Evolutionary conservation across 2,113 vertebrate species (phyloP).

Genomic region (Labeo rohita): DNA sequence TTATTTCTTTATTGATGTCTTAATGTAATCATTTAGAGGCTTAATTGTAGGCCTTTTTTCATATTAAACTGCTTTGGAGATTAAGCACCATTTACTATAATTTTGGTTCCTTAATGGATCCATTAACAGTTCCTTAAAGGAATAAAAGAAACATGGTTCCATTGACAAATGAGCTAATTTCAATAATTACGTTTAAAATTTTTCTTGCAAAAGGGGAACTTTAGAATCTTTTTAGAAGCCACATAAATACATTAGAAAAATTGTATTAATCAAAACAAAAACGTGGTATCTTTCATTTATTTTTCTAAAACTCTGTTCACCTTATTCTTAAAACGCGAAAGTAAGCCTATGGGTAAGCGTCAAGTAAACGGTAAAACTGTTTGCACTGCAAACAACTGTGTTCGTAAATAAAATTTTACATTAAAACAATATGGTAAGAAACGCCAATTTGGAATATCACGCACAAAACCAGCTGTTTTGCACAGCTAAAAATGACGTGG

Average conservation of each 20-base stretch:
- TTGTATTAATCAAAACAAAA: background rate
- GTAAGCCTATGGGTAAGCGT: too few species aligned
- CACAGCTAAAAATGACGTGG: too few species aligned
- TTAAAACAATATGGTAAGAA: too few species aligned
- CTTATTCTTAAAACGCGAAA: too few species aligned
- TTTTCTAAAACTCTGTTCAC: background rate
- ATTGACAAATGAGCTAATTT: background rate
- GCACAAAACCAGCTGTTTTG: too few species aligned
- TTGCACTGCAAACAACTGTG: too few species aligned
- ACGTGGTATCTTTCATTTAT: background rate
- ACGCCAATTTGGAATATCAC: too few species aligned
- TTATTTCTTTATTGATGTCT: slow-evolving; percentile 9
- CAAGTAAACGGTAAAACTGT: too few species aligned
- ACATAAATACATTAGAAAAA: background rate
- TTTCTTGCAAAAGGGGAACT: background rate
- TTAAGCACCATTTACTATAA: slow-evolving; percentile 32
- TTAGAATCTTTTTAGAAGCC: background rate
- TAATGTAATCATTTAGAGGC: background rate
- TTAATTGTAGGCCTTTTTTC: background rate
- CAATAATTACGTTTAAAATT: background rate
- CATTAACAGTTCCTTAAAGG: background rate
- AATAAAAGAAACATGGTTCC: background rate
- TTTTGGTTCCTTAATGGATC: background rate
- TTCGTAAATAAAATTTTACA: too few species aligned
- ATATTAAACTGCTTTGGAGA: background rate